Conservation (phyloP, 2,113 vertebrate genomes). For the Gorsachius goisagi region DNA sequence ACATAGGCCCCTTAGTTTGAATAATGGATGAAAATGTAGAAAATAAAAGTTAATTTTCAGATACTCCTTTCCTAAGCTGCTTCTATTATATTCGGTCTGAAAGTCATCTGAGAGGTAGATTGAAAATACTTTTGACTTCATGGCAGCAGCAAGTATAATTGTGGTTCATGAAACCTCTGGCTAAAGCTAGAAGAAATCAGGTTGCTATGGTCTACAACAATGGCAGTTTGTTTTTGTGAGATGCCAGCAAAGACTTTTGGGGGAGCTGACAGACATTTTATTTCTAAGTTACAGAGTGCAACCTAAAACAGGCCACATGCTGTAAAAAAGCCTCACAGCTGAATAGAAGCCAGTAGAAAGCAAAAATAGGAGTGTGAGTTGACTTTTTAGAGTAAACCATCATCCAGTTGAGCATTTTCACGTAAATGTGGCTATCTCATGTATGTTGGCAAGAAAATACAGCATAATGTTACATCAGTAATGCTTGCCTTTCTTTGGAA, state of each 20-base stretch:
- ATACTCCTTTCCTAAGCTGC: not conserved
- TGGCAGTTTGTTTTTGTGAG: constrained; percentile 52
- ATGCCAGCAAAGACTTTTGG: constrained; percentile 38
- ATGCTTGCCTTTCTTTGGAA: not conserved
- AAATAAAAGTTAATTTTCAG: constrained; percentile 8
- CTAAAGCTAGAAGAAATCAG: constrained; percentile 59
- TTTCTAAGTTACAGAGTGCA: constrained; percentile 17
- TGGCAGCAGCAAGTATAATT: constrained; percentile 67
- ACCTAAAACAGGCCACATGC: constrained; percentile 23
- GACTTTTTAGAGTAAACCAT: not conserved
- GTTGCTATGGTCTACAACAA: constrained; percentile 53
- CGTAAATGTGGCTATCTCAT: not conserved
- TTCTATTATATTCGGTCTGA: constrained; percentile 17
- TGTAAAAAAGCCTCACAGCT: constrained; percentile 3
- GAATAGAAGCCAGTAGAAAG: constrained; percentile 1
- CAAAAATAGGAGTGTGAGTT: not conserved
- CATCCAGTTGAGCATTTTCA: not conserved
- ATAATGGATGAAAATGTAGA: constrained; percentile 7
- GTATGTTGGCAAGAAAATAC: not conserved
- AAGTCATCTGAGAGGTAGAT: constrained; percentile 52
- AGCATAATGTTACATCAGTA: not conserved
- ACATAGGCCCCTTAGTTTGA: not conserved
- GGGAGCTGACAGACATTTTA: constrained; percentile 21
- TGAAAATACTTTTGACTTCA: constrained; percentile 51
- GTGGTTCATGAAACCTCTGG: constrained; percentile 62